These are phyloP conservation scores for Wiebesia pumilae DNA, from an alignment of 1,140 invertebrate genomes.

Conservation along the genomic window DNA sequence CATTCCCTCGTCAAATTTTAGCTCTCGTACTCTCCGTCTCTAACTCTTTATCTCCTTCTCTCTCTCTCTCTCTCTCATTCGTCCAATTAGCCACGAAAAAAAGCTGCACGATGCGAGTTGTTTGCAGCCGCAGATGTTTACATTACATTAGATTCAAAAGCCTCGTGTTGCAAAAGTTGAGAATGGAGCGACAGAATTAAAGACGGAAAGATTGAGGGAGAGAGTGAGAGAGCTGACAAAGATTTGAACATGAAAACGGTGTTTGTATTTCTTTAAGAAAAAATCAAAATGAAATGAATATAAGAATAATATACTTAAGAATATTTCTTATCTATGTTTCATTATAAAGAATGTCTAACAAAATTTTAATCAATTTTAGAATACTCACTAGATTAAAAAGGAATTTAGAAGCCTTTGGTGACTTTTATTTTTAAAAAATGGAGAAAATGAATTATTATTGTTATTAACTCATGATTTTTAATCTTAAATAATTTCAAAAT, in stretches of 20 bases:
- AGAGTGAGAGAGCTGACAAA: not conserved
- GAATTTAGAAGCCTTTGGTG: too few relatives aligned
- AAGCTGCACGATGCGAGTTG: slow-evolving; percentile 49
- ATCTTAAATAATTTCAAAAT: too few relatives aligned
- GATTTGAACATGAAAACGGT: not conserved
- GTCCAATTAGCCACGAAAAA: slow-evolving; percentile 64
- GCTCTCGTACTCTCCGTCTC: not conserved
- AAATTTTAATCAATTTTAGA: not conserved
- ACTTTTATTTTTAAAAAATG: too few relatives aligned
- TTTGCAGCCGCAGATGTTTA: slow-evolving; percentile 62
- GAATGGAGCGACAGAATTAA: slow-evolving; percentile 27
- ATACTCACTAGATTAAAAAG: too few relatives aligned
- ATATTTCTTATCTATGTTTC: not conserved
- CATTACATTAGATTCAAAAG: slow-evolving; percentile 69
- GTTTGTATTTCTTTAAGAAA: not conserved
- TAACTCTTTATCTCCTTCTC: not conserved
- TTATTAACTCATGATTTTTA: too few relatives aligned
- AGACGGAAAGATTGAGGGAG: not conserved
- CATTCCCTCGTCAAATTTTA: slow-evolving; percentile 26
- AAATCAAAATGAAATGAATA: not conserved
- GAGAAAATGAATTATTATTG: too few relatives aligned
- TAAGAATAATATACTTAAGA: too few relatives aligned
- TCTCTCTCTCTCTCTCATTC: slow-evolving; percentile 5
- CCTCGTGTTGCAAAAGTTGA: slow-evolving; percentile 19
- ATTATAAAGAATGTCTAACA: not conserved